Evolutionary conservation across 2,797 vertebrate species (phyloP).

Genomic region (Pangasius djambal): DNA sequence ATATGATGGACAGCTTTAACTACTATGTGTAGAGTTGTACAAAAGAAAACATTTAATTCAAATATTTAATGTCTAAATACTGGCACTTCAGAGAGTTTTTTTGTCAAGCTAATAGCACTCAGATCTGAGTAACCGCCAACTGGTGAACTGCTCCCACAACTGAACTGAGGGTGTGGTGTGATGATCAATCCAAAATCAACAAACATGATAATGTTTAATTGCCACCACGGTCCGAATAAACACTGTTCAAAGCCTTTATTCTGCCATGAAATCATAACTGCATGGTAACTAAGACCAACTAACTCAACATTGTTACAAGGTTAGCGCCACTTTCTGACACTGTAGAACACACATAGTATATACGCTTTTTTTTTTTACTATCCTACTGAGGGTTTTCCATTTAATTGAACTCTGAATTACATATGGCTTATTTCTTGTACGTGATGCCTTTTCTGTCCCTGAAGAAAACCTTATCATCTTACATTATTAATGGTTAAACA

Average conservation of each 20-base stretch:
- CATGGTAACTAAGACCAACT: neutral
- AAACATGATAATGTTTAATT: neutral
- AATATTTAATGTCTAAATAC: neutral
- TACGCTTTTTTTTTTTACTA: neutral
- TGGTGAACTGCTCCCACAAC: neutral
- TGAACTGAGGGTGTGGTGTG: slow-evolving; percentile 22
- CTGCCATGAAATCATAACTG: neutral
- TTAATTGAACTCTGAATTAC: neutral
- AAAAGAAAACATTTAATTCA: neutral
- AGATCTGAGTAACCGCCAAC: neutral
- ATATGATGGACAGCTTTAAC: neutral
- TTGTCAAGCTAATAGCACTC: neutral
- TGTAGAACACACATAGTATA: neutral
- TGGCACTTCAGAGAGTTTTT: neutral
- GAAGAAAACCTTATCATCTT: neutral
- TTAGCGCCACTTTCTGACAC: neutral
- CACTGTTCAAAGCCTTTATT: slow-evolving; percentile 5
- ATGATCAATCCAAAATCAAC: slow-evolving; percentile 11
- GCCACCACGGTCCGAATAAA: neutral
- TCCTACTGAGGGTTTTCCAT: neutral
- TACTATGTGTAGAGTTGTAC: neutral
- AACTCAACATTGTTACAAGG: neutral
- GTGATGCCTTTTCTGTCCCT: neutral
- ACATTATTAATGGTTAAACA: neutral
- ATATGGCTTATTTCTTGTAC: neutral